Evolutionary conservation across 2,888 invertebrate genomes (phyloP).

Genomic region (Epiblema foenella): DNA sequence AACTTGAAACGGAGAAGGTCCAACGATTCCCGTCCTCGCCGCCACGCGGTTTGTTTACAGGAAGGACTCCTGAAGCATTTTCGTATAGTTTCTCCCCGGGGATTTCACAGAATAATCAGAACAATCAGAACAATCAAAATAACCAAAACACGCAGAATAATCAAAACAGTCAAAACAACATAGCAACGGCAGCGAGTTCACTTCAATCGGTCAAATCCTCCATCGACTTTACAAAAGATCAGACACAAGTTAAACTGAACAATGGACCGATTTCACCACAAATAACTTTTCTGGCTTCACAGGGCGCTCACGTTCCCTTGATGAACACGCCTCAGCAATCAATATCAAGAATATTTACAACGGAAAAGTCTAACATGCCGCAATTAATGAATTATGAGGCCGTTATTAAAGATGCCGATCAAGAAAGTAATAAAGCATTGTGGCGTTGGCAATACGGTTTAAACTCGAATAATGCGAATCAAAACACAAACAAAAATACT

Average conservation of each 20-base stretch:
- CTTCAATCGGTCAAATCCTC: constrained; percentile 65
- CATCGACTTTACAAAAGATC: constrained; percentile 64
- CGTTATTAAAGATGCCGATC: constrained; percentile 65
- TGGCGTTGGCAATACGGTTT: constrained; percentile 81
- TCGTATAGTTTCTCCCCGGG: constrained; percentile 69
- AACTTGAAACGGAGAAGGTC: constrained; percentile 60
- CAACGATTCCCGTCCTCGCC: constrained; percentile 58
- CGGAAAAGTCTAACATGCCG: constrained; percentile 71
- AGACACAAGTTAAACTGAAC: constrained; percentile 65
- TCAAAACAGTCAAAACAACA: constrained; percentile 64
- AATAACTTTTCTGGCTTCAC: constrained; percentile 79
- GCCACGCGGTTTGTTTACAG: constrained; percentile 71
- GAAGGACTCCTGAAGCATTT: constrained; percentile 79
- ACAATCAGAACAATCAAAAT: constrained; percentile 52
- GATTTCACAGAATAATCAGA: constrained; percentile 44
- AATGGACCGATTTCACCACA: constrained; percentile 73
- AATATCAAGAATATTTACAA: constrained; percentile 65
- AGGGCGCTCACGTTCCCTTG: constrained; percentile 75
- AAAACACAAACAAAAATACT: constrained; percentile 68
- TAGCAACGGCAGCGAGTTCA: constrained; percentile 64
- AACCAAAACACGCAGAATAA: constrained; percentile 53
- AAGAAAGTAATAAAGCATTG: constrained; percentile 71
- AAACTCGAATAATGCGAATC: constrained; percentile 60
- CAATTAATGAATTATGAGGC: constrained; percentile 78
- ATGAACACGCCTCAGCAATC: constrained; percentile 61